Base-by-base conservation (phyloP, 2,888 invertebrate genomes). In the Exocentrus adspersus region DNA sequence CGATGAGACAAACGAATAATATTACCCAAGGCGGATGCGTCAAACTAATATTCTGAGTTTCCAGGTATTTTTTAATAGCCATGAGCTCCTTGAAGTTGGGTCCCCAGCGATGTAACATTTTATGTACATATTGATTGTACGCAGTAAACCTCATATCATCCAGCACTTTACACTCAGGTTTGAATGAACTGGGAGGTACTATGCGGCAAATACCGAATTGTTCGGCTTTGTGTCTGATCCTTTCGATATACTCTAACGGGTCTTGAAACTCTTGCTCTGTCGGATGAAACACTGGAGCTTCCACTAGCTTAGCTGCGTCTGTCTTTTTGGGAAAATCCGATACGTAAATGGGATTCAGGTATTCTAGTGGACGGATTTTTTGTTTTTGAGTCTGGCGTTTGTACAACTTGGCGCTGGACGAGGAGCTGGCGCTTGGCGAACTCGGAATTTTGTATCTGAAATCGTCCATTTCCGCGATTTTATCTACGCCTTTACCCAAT, bases 121-220 rank as follows among this genome's bases (percentile, higher is more conserved):
- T 92, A 74, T 95, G 91, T 1, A 97, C 89, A 75, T 95, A 95
- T 78, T 97, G 97, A 81, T 95, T 94, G 68, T 92, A 91, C 0
- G 93, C 93, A 0, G 91, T 91, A 76, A 97, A 97, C 2, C 93
- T 84, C 87, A 94, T 91, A 65, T 93, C 92, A 68, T 96, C 95
- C 9, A 90, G 88, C 0, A 95, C 88, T 60, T 75, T 76, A 76
- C 95, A 95, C 68, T 93, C 91, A 1, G 93, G 92, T 75, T 90
- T 89, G 76, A 94, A 95, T 62, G 85, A 88, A 0, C 85, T 78
- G 0, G 97, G 97, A 2, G 96, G 93, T 17, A 95, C 89, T 20
- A 97, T 92, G 69, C 92, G 60, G 78, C 96, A 97, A 63, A 97
- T 88, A 0, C 97, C 96, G 80, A 88, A 95, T 62, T 90, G 88